Percentiles rank a stretch among this genome's conserved stretches.
phyloP scores from a whole-genome alignment of 2,797 vertebrate genomes.

The Clarias platycephalus region DNA sequence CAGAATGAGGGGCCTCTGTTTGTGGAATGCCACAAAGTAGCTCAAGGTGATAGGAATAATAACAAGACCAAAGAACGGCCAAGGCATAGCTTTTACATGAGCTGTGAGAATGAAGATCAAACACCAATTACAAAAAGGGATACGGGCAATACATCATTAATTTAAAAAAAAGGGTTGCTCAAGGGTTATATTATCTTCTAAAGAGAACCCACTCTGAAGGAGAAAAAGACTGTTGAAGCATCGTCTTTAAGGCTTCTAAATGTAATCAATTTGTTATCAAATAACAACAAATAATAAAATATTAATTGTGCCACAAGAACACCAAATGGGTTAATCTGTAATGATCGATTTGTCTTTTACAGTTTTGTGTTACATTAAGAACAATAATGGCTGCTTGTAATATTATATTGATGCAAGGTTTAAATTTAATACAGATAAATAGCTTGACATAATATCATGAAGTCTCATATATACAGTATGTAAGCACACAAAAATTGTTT shows the following conservation, averaged over 20 bases:
- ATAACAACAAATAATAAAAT: neutral
- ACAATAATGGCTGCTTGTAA: neutral
- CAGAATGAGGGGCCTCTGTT: constrained; percentile 39
- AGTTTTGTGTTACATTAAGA: neutral
- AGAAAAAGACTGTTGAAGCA: neutral
- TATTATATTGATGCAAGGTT: neutral
- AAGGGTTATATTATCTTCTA: neutral
- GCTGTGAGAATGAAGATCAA: constrained; percentile 71
- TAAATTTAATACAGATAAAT: neutral
- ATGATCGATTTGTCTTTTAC: neutral
- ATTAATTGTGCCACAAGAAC: neutral
- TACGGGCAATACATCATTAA: neutral
- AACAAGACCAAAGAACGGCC: constrained; percentile 43
- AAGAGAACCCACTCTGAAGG: neutral
- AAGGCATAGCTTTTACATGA: constrained; percentile 55
- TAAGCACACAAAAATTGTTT: neutral
- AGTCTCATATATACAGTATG: neutral
- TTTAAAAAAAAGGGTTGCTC: neutral
- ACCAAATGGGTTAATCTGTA: neutral
- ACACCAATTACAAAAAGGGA: constrained; percentile 45
- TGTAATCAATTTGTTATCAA: neutral
- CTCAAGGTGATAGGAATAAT: constrained; percentile 52
- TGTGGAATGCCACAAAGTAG: constrained; percentile 45
- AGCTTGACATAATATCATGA: neutral
- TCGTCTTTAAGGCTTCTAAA: neutral